These are phyloP conservation scores for Oryzias dopingdopingensis DNA, from an alignment of 2,797 vertebrate species.

Conservation along the genomic window DNA sequence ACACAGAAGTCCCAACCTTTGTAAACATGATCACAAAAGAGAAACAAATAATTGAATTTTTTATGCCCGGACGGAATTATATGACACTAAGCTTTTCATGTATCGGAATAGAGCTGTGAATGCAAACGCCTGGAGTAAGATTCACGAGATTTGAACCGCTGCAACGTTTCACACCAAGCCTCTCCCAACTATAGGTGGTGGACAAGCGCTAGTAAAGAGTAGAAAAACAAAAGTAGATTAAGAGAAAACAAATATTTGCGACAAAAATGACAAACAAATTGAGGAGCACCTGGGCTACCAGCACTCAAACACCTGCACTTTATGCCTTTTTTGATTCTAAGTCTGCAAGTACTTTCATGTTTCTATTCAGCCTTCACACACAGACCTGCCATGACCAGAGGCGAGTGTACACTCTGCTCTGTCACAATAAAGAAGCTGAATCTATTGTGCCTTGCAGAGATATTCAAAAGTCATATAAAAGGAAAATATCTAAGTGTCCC, in stretches of 20 bases:
- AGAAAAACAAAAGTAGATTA: too few relatives aligned
- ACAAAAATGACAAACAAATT: constrained; percentile 16
- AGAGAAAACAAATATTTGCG: neutral
- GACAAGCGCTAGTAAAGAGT: too few relatives aligned
- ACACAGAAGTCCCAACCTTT: too few relatives aligned
- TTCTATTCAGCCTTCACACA: constrained; percentile 39
- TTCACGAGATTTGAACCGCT: too few relatives aligned
- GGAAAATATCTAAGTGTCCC: constrained; percentile 57
- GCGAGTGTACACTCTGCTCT: constrained; percentile 50
- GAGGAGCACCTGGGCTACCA: constrained; percentile 22
- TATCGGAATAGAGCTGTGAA: too few relatives aligned
- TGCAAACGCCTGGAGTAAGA: too few relatives aligned
- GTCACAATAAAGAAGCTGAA: constrained; percentile 47
- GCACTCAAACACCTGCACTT: constrained; percentile 25
- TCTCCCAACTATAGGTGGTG: too few relatives aligned
- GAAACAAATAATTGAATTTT: too few relatives aligned
- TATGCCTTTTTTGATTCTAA: constrained; percentile 33
- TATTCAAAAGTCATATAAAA: constrained; percentile 62
- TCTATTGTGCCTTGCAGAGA: constrained; percentile 53
- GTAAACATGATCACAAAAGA: too few relatives aligned
- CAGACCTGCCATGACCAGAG: constrained; percentile 42
- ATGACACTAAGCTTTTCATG: too few relatives aligned
- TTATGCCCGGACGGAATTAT: too few relatives aligned
- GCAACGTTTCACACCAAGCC: too few relatives aligned
- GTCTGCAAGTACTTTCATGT: constrained; percentile 61